A percentile compares a stretch with the other conserved stretches of the same genome.
Evolutionary conservation across 2,888 invertebrate genomes (phyloP).

Genomic region (Elegia similella): DNA sequence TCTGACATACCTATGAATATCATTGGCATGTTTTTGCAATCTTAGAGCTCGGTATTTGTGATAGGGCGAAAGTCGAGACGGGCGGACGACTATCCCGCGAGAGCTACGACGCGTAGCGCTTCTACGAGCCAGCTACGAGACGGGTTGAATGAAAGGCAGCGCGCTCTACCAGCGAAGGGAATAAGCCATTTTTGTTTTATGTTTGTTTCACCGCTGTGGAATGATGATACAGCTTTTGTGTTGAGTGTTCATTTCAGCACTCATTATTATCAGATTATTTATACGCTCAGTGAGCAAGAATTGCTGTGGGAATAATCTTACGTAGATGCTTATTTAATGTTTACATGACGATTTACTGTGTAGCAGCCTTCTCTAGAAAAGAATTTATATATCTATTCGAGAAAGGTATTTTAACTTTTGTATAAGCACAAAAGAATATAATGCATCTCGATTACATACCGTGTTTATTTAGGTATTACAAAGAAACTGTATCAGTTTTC

Average conservation of each 20-base stretch:
- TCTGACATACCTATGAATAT: slow-evolving; percentile 25
- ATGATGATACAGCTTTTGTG: slow-evolving; percentile 60
- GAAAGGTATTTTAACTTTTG: neutral
- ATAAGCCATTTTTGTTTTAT: slow-evolving; percentile 63
- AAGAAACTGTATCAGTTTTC: too few relatives aligned
- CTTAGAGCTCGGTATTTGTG: slow-evolving; percentile 21
- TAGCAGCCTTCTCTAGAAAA: neutral
- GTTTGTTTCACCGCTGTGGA: slow-evolving; percentile 51
- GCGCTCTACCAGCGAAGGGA: slow-evolving; percentile 35
- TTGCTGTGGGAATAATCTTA: slow-evolving; percentile 24
- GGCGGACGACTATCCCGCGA: slow-evolving; percentile 1
- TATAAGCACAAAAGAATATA: neutral
- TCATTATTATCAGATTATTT: slow-evolving; percentile 61
- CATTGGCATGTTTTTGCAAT: slow-evolving; percentile 29
- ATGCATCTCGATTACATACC: neutral
- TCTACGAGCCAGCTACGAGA: slow-evolving; percentile 14
- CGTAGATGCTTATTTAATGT: slow-evolving; percentile 27
- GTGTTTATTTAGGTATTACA: too few relatives aligned
- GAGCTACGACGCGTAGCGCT: neutral
- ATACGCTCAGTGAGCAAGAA: slow-evolving; percentile 36
- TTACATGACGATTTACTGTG: slow-evolving; percentile 17
- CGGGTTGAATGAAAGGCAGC: slow-evolving; percentile 39
- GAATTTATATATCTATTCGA: neutral
- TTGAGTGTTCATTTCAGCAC: slow-evolving; percentile 56
- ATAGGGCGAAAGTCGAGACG: slow-evolving; percentile 19